phyloP scores from a whole-genome alignment of 2,888 invertebrate species.

The Epirrhoe alternata region DNA sequence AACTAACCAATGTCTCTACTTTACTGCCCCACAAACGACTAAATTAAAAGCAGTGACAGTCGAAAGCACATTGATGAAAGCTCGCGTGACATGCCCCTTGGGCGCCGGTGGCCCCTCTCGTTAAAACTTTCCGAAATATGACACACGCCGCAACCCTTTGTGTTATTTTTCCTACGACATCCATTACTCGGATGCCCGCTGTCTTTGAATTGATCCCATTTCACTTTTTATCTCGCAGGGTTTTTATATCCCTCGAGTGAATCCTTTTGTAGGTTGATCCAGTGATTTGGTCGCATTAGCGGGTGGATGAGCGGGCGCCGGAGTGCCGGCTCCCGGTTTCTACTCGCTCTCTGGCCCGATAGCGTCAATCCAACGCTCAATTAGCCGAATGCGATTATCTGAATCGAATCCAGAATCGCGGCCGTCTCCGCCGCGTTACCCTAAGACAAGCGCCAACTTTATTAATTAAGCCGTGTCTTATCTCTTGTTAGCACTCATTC shows the following conservation, averaged over 20 bases:
- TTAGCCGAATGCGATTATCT: conserved; percentile 84
- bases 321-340: conserved; percentile 47
- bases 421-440: conserved; percentile 68
- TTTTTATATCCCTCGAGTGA: conserved; percentile 54
- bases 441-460: conserved; percentile 82
- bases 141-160: conserved; percentile 75
- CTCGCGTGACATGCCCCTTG: conserved; percentile 66
- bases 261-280: conserved; percentile 63
- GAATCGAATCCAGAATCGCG: conserved; percentile 78
- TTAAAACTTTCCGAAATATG: conserved; percentile 78
- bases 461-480: conserved; percentile 86
- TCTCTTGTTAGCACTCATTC: conserved; percentile 86
- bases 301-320: conserved; percentile 56
- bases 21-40: conserved; percentile 13
- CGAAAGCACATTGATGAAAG: conserved; percentile 69
- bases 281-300: conserved; percentile 69
- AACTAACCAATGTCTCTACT: neutral
- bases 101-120: conserved; percentile 65
- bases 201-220: conserved; percentile 63
- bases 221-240: conserved; percentile 56
- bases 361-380: conserved; percentile 85
- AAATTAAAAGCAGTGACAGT: conserved; percentile 60
- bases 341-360: conserved; percentile 68
- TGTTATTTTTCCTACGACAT: conserved; percentile 64
- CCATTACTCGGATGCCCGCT: conserved; percentile 59